Evolutionary conservation across 2,113 vertebrate species (phyloP).

Genomic region (Drymodes brunneopygia): DNA sequence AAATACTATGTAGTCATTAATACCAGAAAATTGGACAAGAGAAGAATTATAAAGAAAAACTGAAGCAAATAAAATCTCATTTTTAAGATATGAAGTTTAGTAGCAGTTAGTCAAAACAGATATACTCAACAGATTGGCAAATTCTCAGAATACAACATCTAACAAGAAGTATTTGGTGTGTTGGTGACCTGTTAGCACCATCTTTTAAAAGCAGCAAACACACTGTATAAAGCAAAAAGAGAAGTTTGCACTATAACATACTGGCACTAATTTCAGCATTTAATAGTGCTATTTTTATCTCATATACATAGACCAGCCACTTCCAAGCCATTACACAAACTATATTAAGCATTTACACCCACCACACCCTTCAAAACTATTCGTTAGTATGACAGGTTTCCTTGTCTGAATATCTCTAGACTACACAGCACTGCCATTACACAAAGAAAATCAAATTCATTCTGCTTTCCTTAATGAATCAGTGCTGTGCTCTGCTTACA

Average conservation of each 20-base stretch:
- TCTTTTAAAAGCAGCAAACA: not conserved
- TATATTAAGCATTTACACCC: not conserved
- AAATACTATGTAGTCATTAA: not conserved
- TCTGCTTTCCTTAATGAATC: constrained; percentile 39
- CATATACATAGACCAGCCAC: not conserved
- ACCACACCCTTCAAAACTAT: constrained; percentile 9
- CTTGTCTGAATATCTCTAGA: constrained; percentile 5
- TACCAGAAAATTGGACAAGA: not conserved
- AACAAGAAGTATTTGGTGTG: not conserved
- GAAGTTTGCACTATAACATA: not conserved
- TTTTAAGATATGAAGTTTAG: not conserved
- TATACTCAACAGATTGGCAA: not conserved
- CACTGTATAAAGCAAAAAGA: not conserved
- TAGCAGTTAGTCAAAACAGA: not conserved
- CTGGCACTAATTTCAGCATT: not conserved
- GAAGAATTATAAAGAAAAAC: not conserved
- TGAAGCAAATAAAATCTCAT: not conserved
- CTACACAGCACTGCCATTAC: not conserved
- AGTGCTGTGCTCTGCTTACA: not conserved
- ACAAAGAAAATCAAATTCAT: constrained; percentile 19
- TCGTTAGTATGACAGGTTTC: not conserved
- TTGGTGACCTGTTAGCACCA: not conserved
- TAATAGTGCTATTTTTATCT: not conserved
- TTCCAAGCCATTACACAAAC: not conserved
- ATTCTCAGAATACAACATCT: not conserved